Evolutionary conservation across 2,797 vertebrate species (phyloP), one percentile per base, ranked within the genome.

Genomic region (Poecilia wingei): DNA sequence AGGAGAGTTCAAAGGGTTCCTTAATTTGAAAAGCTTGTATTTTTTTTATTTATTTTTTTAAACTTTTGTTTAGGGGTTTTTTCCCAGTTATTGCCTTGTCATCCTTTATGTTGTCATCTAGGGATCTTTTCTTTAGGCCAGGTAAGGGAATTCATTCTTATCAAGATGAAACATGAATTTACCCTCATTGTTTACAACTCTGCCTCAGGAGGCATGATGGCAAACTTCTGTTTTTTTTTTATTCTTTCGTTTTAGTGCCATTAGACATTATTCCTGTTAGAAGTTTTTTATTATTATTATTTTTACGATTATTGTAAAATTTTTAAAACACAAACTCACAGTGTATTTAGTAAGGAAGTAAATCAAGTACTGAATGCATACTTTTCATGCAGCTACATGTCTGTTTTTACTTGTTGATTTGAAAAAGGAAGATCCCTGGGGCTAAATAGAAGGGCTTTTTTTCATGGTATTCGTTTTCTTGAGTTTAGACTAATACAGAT

Each of bases 361-460:
- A 90, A 90, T 92, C 89, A 91, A 91, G 90, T 89, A 79, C 79
- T 91, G 87, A 89, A 90, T 94, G 93, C 95, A 96, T 96, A 95
- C 93, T 94, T 96, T 92, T 95, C 96, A 88, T 95, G 96, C 91
- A 92, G 94, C 93, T 93, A 95, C 96, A 95, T 91, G 96, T 90
- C 95, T 92, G 88, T 91, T 87, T 91, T 90, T 87, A 85, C 90
- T 91, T 91, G 89, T 92, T 91, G 79, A 86, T 89, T 88, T 87
- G 87, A 89, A 91, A 91, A 91, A 90, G 88, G 86, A 91, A 90
- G 87, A 85, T 93, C 89, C 92, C 93, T 39, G 86, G 72, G 92
- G 94, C 89, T 86, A 91, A 89, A 83, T 79, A 89, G 87, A 87
- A 90, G 79, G 75, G 74, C 83, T 78, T 92, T 68, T 84, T 31